Percentiles rank a stretch among this genome's conserved stretches.
Conservation (phyloP, 2,888 invertebrate species). For the Mamestra brassicae region DNA sequence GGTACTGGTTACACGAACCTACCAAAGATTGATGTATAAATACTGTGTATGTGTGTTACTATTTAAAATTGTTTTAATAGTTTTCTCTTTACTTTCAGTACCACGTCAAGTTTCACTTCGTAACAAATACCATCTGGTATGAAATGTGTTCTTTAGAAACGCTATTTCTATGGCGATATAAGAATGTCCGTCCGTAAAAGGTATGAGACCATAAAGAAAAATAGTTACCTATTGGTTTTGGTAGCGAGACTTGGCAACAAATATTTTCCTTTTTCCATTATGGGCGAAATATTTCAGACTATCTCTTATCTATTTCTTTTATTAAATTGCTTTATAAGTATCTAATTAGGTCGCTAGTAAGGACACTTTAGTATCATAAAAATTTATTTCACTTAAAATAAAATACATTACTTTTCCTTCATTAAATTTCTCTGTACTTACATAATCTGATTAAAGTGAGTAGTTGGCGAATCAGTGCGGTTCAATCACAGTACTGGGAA, state of each 20-base stretch:
- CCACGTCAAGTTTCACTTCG: constrained; percentile 13
- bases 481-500: not conserved
- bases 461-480: not conserved
- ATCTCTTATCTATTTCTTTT: constrained; percentile 4
- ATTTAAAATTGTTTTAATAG: too few species aligned
- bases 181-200: constrained; percentile 52
- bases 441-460: constrained; percentile 31
- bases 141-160: constrained; percentile 37
- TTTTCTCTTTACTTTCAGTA: not conserved
- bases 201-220: constrained; percentile 48
- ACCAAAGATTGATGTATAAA: not conserved
- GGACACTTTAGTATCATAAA: constrained; percentile 2
- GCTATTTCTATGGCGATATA: constrained; percentile 42
- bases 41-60: too few species aligned
- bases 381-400: constrained; percentile 16
- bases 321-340: constrained; percentile 7
- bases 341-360: constrained; percentile 16
- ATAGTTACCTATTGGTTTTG: constrained; percentile 45
- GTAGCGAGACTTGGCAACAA: constrained; percentile 11
- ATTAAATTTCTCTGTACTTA: not conserved
- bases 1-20: not conserved
- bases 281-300: constrained; percentile 5
- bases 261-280: constrained; percentile 20
- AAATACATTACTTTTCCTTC: constrained; percentile 14
- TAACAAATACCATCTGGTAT: constrained; percentile 26